Base-by-base conservation (phyloP, 2,113 vertebrate species). In the Caranx ignobilis region DNA sequence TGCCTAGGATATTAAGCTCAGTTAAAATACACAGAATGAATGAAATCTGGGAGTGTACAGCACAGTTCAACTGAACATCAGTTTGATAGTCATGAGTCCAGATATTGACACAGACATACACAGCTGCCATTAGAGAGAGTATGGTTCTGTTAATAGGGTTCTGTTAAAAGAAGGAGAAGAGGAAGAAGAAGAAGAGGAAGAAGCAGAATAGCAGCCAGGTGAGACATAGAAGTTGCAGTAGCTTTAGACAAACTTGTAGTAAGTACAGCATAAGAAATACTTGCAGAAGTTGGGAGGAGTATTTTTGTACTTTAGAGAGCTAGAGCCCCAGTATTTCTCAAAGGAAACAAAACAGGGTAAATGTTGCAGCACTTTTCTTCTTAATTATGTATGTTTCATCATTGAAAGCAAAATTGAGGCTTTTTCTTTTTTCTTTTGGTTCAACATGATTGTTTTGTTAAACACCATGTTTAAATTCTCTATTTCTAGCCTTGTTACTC, bases 401-500 rank as follows among this genome's bases (percentile, higher is more conserved):
- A 80, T 84, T 47, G 43, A 64, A 92, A 90, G 77, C 71, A 88
- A 94, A 87, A 87, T 68, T 68, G 88, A 85, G 79, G 79, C 90
- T 78, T 84, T 57, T 67, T 91, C 80, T 67, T 54, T 54, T 70
- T 18, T 52, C n/a, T 41, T 71, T 72, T 90, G 87, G 91, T 91
- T 90, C 89, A 88, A 89, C 80, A 10, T 11, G 8, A 85, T 85
- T 67, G 86, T 87, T 69, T 86, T 75, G 62, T 79, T 74, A 21
- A 47, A 67, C 86, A 85, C 77, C 52, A 75, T 55, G 32, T 81
- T 86, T 65, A 60, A 86, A 65, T 73, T 70, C 57, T 64, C 60
- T 77, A 87, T 91, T 92, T 86, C 82, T 90, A 90, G 88, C 92
- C 93, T 92, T 93, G 89, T 91, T 87, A 82, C 85, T 89, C 72